Evolutionary conservation across 1,140 invertebrate species (phyloP), one percentile per base, ranked within the genome.

Genomic region (Anadara kagoshimensis): DNA sequence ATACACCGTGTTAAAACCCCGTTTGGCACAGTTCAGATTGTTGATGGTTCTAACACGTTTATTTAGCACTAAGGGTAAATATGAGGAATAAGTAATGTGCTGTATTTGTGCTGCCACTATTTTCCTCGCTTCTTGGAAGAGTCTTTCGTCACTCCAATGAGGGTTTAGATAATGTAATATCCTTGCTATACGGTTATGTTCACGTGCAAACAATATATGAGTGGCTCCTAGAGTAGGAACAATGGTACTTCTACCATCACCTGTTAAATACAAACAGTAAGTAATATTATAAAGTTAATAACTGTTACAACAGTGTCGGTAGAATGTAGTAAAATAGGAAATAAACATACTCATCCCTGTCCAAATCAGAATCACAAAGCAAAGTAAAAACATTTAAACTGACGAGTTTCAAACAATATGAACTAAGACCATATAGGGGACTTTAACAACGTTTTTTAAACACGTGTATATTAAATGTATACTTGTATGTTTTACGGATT

Each of bases 191-290:
- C 96, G 91, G 84, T 99, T 99, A 85, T 99, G 98, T 85, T 99
- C 96, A 20, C 98, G 89, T 87, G 99, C 92, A 94, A 95, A 99
- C 64, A 99, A 89, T 0, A 96, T 98, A 85, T 99, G 98, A 94
- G 98, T 98, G 22, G 95, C 93, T n/a, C 96, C 90, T 5, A 99
- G 90, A 3, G 94, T 96, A n/a, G 97, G 92, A 78, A 92, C 91
- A 86, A 97, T 95, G 88, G 97, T 98, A 0, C 93, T 93, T 75
- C 95, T 54, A 0, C 57, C 95, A 53, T 95, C 94, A 72, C 95
- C 95, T 73, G 22, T 7, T 29, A 49, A 49, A 18, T 2, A 11
- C 2, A 49, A 49, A 49, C n/a, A 1, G 47, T 11, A 49, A 14
- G n/a, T 49, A 49, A 49, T 49, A 49, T 36, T 3, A 36, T 36